Percentiles rank a stretch among this genome's conserved stretches.
Evolutionary conservation across 37 sponge, comb jelly and placozoan genomes (phyloP).

Genomic region (Dysidea cf. avara): DNA sequence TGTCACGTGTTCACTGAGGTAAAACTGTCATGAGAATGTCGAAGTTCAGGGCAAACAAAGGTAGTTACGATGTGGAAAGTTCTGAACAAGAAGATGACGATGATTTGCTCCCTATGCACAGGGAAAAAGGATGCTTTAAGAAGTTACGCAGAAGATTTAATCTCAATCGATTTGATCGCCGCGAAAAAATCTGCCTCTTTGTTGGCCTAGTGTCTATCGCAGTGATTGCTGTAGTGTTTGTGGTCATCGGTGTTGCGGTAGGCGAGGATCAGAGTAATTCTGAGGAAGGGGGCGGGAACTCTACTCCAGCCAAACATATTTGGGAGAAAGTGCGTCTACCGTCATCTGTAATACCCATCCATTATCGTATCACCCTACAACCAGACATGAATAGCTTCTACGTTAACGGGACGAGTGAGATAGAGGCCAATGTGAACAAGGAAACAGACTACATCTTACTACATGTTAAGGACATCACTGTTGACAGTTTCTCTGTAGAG

Average conservation of each 20-base stretch:
- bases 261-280: no score
- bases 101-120: neutral
- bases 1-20: no score
- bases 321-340: constrained; percentile 80
- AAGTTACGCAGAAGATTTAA: neutral
- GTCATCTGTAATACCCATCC: constrained; percentile 32
- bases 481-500: constrained; percentile 5
- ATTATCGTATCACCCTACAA: constrained; percentile 48
- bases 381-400: constrained; percentile 44
- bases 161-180: no score
- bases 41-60: no score
- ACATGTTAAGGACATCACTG: constrained; percentile 67
- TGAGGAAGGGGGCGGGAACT: neutral
- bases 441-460: constrained; percentile 39
- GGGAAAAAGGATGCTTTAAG: constrained; percentile 9
- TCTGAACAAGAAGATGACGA: constrained; percentile 3
- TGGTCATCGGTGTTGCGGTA: constrained; percentile 26
- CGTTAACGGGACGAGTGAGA: constrained; percentile 51
- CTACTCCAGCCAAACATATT: neutral
- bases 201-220: constrained; percentile 30
- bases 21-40: no score
- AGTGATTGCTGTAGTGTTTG: constrained; percentile 21
- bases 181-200: constrained; percentile 22
- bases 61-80: no score
- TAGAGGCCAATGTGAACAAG: constrained; percentile 27